These are phyloP conservation scores for Hemistola chrysoprasaria DNA, from an alignment of 2,888 invertebrate species.

Conservation along the genomic window DNA sequence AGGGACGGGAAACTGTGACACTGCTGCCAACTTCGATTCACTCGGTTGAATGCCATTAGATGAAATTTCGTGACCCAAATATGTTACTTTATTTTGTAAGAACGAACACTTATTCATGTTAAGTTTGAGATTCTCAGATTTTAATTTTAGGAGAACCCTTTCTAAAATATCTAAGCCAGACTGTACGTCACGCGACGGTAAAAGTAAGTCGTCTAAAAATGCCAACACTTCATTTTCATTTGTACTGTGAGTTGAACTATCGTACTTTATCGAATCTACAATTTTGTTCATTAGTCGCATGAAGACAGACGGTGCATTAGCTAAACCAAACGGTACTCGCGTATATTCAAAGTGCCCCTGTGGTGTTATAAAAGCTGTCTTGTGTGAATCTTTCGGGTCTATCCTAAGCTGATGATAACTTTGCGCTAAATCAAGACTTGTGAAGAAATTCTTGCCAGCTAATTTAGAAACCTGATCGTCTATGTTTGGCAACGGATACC, in stretches of 20 bases:
- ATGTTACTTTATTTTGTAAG: conserved; percentile 1
- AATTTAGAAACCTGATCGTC: not conserved
- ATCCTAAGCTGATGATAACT: conserved; percentile 5
- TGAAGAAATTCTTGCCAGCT: not conserved
- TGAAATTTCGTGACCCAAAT: conserved; percentile 10
- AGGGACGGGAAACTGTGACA: not conserved
- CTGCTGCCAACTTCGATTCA: too few relatives aligned
- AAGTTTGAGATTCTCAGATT: conserved; percentile 7
- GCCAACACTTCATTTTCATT: too few relatives aligned
- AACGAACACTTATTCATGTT: conserved; percentile 12
- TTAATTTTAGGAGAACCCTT: not conserved
- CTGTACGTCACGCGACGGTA: not conserved
- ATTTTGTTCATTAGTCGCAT: too few relatives aligned
- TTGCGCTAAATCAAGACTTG: conserved; percentile 6
- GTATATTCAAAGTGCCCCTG: conserved; percentile 14
- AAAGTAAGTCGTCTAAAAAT: too few relatives aligned
- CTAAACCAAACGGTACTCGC: conserved; percentile 16
- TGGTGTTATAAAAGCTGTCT: conserved; percentile 17
- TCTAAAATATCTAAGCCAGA: conserved; percentile 3
- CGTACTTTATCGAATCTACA: too few relatives aligned
- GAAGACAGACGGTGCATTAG: conserved; percentile 16
- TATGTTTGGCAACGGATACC: not conserved
- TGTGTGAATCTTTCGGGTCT: conserved; percentile 1
- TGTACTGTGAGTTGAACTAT: too few relatives aligned
- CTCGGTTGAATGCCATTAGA: too few relatives aligned